Percentiles rank a stretch among this genome's conserved stretches.
These are phyloP conservation scores for Synergus itoensis DNA, from an alignment of 2,888 invertebrate species.

Conservation along the genomic window DNA sequence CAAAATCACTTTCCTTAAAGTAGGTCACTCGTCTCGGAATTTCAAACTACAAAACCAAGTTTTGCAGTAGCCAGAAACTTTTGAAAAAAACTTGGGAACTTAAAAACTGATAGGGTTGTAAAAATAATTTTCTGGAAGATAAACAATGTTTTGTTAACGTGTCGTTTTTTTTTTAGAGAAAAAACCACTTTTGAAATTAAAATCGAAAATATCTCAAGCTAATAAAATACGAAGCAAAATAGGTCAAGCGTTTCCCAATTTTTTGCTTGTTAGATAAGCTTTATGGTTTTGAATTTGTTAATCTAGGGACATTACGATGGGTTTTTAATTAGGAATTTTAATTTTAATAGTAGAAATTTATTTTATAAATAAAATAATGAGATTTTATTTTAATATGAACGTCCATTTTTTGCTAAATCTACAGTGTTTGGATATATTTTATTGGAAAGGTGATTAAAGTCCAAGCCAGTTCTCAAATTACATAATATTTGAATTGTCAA, in stretches of 20 bases:
- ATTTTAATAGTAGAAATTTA: background rate
- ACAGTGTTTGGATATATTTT: slow-evolving; percentile 2
- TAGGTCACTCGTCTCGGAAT: slow-evolving; percentile 6
- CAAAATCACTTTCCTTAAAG: slow-evolving; percentile 50
- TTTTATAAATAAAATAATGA: background rate
- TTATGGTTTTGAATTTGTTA: background rate
- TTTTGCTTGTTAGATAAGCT: background rate
- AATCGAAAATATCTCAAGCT: background rate
- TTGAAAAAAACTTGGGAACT: background rate
- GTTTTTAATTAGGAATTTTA: background rate
- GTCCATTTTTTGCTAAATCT: background rate
- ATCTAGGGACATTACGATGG: background rate
- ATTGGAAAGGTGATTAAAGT: background rate
- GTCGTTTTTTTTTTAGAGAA: background rate
- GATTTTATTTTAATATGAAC: background rate
- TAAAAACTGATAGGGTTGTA: background rate
- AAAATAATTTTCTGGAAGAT: background rate
- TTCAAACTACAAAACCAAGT: slow-evolving; percentile 3
- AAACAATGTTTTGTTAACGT: background rate
- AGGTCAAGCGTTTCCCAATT: background rate
- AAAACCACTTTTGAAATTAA: background rate
- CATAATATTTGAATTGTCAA: background rate
- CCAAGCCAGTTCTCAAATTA: no score
- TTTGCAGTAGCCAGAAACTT: background rate
- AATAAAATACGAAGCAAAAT: background rate